phyloP scores from a whole-genome alignment of 2,797 vertebrate species.

The Syngnathus acus region DNA sequence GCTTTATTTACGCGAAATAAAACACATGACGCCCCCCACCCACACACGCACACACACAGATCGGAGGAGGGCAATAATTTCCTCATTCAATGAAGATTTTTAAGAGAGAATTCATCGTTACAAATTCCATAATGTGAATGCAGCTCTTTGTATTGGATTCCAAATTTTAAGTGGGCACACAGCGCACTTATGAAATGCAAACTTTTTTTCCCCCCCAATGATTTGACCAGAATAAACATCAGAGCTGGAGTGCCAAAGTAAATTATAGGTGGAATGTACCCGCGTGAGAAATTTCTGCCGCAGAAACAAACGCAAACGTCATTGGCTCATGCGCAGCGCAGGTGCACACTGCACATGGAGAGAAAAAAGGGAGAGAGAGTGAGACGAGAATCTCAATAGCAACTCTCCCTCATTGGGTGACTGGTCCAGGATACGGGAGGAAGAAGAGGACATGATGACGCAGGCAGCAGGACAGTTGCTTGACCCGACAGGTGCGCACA shows the following conservation, averaged over 20 bases:
- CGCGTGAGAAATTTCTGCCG: not conserved
- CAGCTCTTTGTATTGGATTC: too few species aligned
- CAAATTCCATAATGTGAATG: too few species aligned
- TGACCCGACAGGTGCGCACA: not conserved
- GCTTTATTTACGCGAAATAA: too few species aligned
- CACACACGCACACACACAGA: too few species aligned
- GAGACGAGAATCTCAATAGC: not conserved
- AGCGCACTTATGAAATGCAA: too few species aligned
- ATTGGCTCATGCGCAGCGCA: constrained; percentile 9
- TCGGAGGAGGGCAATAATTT: too few species aligned
- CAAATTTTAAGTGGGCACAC: too few species aligned
- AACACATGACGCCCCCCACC: too few species aligned
- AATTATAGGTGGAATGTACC: not conserved
- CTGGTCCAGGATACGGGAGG: not conserved
- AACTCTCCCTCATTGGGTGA: not conserved
- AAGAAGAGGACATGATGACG: too few species aligned
- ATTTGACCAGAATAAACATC: not conserved
- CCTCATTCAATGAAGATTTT: too few species aligned
- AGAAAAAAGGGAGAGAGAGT: not conserved
- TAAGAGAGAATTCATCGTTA: too few species aligned
- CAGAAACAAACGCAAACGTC: not conserved
- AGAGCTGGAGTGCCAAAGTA: not conserved
- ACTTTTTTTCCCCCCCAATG: not conserved
- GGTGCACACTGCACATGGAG: constrained; percentile 37
- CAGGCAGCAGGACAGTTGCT: not conserved